Evolutionary conservation across 2,797 vertebrate species (phyloP).

Genomic region (Sphenodon punctatus): DNA sequence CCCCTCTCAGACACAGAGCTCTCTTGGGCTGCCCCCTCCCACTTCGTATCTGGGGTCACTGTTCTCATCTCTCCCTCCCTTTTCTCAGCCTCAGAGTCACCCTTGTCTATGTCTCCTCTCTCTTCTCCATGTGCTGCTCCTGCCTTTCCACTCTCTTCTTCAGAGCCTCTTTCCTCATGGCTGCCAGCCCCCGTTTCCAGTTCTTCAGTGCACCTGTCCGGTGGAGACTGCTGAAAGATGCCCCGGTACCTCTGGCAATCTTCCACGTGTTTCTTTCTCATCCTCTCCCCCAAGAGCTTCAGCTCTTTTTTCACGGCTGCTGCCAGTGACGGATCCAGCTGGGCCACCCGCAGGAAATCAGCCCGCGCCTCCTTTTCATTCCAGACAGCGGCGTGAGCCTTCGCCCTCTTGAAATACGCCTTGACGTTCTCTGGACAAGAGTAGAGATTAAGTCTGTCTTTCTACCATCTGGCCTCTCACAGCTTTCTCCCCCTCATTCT

Average conservation of each 20-base stretch:
- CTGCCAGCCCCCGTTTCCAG: neutral
- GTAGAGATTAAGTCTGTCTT: neutral
- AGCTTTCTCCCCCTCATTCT: too few relatives aligned
- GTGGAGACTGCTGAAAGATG: slow-evolving; percentile 65
- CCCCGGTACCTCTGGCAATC: slow-evolving; percentile 85
- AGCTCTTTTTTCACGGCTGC: slow-evolving; percentile 69
- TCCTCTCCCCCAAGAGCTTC: slow-evolving; percentile 75
- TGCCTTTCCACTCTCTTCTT: neutral
- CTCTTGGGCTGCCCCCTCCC: too few relatives aligned
- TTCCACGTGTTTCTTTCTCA: slow-evolving; percentile 86
- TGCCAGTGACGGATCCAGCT: slow-evolving; percentile 67
- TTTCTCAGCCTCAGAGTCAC: fast-evolving
- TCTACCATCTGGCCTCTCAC: too few relatives aligned
- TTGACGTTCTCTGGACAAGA: slow-evolving; percentile 69
- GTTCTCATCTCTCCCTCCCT: neutral
- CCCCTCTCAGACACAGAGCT: too few relatives aligned
- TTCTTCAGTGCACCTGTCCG: neutral
- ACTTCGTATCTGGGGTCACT: too few relatives aligned
- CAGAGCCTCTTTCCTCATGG: neutral
- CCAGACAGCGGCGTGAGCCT: slow-evolving; percentile 78
- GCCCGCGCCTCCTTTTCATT: slow-evolving; percentile 70
- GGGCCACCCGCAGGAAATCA: slow-evolving; percentile 69
- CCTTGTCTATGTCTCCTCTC: neutral
- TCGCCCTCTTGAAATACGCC: slow-evolving; percentile 79
- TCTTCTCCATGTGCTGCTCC: neutral